A percentile compares a stretch with the other conserved stretches of the same genome.
Evolutionary conservation across 2,888 invertebrate species (phyloP).

Genomic region (Lycia hirtaria): DNA sequence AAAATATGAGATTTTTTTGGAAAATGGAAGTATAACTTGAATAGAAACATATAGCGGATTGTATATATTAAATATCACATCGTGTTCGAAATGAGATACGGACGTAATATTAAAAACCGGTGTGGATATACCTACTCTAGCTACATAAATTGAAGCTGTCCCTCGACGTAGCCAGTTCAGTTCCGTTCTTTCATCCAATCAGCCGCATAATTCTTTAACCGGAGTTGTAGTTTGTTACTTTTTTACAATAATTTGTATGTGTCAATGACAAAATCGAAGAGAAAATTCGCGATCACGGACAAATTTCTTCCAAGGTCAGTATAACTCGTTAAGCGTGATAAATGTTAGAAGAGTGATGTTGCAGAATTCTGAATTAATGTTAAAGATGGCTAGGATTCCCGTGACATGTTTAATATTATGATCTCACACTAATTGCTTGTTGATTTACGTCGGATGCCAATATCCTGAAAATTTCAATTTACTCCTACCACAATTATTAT

Average conservation of each 20-base stretch:
- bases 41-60: neutral
- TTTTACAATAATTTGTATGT: slow-evolving; percentile 69
- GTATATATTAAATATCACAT: slow-evolving; percentile 13
- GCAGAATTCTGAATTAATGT: slow-evolving; percentile 1
- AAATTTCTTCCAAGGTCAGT: slow-evolving; percentile 84
- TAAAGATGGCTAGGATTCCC: slow-evolving; percentile 10
- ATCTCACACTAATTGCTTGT: neutral
- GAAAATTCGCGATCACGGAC: slow-evolving; percentile 82
- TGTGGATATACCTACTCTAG: slow-evolving; percentile 29
- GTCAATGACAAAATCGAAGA: slow-evolving; percentile 85
- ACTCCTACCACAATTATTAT: too few relatives aligned
- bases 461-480: too few relatives aligned
- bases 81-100: slow-evolving; percentile 10
- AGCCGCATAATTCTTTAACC: slow-evolving; percentile 64
- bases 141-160: slow-evolving; percentile 60
- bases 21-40: neutral
- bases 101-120: slow-evolving; percentile 49
- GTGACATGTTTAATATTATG: slow-evolving; percentile 15
- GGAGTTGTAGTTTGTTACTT: slow-evolving; percentile 67
- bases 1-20: neutral
- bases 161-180: slow-evolving; percentile 53
- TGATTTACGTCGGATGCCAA: too few relatives aligned
- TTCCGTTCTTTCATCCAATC: slow-evolving; percentile 55
- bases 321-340: slow-evolving; percentile 25
- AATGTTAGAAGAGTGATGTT: slow-evolving; percentile 15